Base-by-base conservation (phyloP, 2,888 invertebrate species). In the Thelaira solivaga region DNA sequence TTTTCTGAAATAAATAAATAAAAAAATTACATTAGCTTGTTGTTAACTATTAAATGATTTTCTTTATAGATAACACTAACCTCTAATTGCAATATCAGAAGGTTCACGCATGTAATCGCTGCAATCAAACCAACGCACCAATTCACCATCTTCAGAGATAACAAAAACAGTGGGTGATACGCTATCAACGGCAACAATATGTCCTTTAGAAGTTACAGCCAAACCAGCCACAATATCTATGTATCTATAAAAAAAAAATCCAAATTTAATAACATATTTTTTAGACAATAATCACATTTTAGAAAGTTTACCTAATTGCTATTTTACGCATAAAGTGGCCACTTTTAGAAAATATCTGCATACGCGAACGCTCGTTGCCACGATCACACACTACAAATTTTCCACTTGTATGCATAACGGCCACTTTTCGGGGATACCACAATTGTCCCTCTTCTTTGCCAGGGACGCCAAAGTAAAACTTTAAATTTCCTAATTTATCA, bases 61-160 rank as follows among this genome's bases (percentile, higher is more conserved):
- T 39, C 5, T 13, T 36, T 36, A 36, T 36, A 36, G 5, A 5
- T 7, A 39, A n/a, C n/a, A n/a, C n/a, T n/a, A n/a, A 93, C 96
- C 96, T 90, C 94, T 95, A 86, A 98, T 96, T 81, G 97, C 97
- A 86, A 98, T 97, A 89, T 98, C 98, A 59, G 97, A 97, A 16
- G 98, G 98, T 89, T 98, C 98, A 83, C 97, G 92, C 98, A 98
- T 98, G 89, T 96, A 96, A 89, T 97, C 96, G 88, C 97, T 97
- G 90, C 98, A 98, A 90, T 98, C 97, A 88, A 98, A 98, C 98
- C 98, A 98, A 87, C 95, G 94, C 84, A 97, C 91, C 84, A 98
- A 91, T 85, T 97, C 97, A 20, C 98, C 98, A 83, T 93, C 94
- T 89, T 98, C 97, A 62, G 95, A 94, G 83, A 98, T 94, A 80